These are phyloP conservation scores for Cavia aperea DNA, from an alignment of 2,113 vertebrate species.

Conservation along the genomic window DNA sequence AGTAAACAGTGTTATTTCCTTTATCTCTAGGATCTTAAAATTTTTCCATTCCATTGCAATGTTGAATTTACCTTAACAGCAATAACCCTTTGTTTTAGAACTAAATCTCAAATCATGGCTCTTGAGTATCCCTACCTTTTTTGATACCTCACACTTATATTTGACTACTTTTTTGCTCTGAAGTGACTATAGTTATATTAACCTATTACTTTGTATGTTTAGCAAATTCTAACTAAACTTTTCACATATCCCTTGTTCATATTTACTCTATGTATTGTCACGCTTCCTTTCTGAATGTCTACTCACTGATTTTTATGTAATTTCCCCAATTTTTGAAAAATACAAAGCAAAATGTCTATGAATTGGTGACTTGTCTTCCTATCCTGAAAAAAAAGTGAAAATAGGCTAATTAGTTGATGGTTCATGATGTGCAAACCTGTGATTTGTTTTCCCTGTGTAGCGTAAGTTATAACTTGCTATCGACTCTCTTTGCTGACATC, in stretches of 20 bases:
- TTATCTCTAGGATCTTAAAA: constrained; percentile 1
- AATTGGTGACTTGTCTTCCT: constrained; percentile 31
- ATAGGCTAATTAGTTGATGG: constrained; percentile 54
- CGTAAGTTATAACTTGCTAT: constrained; percentile 66
- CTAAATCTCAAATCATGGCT: constrained; percentile 12
- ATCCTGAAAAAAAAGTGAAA: constrained; percentile 29
- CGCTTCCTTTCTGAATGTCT: neutral
- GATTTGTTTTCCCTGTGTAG: constrained; percentile 63
- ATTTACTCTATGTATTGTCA: neutral
- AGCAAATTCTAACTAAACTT: neutral
- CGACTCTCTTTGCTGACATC: constrained; percentile 73
- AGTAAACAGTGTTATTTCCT: constrained; percentile 6
- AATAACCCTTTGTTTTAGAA: constrained; percentile 26
- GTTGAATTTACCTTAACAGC: neutral
- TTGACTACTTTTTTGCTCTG: neutral
- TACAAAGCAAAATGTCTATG: constrained; percentile 13
- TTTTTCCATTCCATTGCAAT: neutral
- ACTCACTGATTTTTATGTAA: neutral
- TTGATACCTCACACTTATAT: constrained; percentile 28
- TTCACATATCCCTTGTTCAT: neutral
- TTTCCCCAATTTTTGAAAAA: neutral
- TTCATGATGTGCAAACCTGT: constrained; percentile 41
- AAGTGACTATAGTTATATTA: neutral
- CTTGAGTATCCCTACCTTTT: neutral
- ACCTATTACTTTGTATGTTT: neutral